Evolutionary conservation across 2,113 vertebrate genomes (phyloP).

Genomic region (Anolis carolinensis): DNA sequence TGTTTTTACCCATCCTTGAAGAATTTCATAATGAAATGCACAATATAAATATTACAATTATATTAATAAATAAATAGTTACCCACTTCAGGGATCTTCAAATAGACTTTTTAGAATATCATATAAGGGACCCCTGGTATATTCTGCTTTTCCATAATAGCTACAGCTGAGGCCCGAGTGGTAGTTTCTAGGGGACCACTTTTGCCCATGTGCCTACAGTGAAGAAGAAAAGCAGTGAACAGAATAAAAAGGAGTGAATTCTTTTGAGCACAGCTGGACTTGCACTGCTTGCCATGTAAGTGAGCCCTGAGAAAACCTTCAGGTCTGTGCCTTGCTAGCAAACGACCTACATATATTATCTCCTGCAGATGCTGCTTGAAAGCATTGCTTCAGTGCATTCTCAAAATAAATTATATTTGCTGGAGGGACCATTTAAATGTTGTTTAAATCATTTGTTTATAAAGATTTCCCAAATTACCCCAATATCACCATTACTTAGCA

Average conservation of each 20-base stretch:
- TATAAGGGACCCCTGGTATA: background rate
- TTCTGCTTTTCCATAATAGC: background rate
- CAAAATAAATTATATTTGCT: conserved; percentile 31
- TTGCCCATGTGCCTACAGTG: background rate
- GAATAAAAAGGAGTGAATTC: background rate
- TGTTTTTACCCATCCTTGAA: too few species aligned
- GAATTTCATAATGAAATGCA: too few species aligned
- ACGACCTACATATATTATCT: background rate
- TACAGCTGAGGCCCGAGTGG: background rate
- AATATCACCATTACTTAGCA: conserved; percentile 28
- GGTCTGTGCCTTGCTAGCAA: background rate
- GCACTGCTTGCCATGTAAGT: background rate
- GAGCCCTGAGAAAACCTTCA: conserved; percentile 39
- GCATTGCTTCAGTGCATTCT: conserved; percentile 17
- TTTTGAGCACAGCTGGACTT: background rate
- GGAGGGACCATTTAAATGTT: conserved; percentile 30
- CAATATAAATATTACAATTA: background rate
- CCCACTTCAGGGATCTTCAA: too few species aligned
- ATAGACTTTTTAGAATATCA: background rate
- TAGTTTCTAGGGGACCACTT: background rate
- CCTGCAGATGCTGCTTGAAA: conserved; percentile 36
- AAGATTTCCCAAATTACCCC: conserved; percentile 38
- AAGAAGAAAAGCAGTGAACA: background rate
- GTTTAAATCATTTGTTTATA: conserved; percentile 24
- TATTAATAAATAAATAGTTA: background rate